Percentiles rank a stretch among this genome's conserved stretches.
phyloP scores from a whole-genome alignment of 2,888 invertebrate genomes.

The Lydus trimaculatus region DNA sequence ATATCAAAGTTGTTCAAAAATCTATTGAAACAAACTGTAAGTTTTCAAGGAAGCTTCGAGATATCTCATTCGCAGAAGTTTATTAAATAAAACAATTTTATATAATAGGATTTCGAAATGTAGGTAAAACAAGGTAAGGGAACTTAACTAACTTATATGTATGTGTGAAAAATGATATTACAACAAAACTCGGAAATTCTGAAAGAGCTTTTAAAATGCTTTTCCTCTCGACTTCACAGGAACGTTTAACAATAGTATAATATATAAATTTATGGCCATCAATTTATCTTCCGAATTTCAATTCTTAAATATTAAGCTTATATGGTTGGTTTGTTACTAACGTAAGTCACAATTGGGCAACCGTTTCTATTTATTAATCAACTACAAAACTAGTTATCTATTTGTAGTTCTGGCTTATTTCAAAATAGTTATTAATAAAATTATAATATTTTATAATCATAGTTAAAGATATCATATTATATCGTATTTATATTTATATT shows the following conservation, averaged over 20 bases:
- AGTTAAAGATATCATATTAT: neutral
- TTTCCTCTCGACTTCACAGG: constrained; percentile 14
- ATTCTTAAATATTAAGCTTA: constrained; percentile 10
- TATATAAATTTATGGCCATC: constrained; percentile 18
- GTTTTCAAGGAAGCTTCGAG: constrained; percentile 29
- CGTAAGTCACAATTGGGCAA: no score
- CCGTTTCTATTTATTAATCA: no score
- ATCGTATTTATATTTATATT: neutral
- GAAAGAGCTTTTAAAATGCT: constrained; percentile 24
- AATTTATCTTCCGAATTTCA: constrained; percentile 10
- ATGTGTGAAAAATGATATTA: constrained; percentile 26
- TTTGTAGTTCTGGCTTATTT: no score
- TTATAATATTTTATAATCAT: neutral
- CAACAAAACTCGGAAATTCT: constrained; percentile 25
- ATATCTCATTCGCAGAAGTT: constrained; percentile 35
- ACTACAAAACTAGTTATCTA: neutral
- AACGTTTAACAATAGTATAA: constrained; percentile 3
- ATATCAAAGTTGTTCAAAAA: constrained; percentile 25
- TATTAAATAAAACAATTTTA: constrained; percentile 34
- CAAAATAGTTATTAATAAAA: no score
- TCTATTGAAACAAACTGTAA: constrained; percentile 32
- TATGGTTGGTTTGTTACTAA: constrained; percentile 11
- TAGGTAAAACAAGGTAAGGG: constrained; percentile 21
- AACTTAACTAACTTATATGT: constrained; percentile 33
- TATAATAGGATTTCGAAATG: constrained; percentile 38